phyloP scores from a whole-genome alignment of 2,797 vertebrate genomes.

The Mus spretus region DNA sequence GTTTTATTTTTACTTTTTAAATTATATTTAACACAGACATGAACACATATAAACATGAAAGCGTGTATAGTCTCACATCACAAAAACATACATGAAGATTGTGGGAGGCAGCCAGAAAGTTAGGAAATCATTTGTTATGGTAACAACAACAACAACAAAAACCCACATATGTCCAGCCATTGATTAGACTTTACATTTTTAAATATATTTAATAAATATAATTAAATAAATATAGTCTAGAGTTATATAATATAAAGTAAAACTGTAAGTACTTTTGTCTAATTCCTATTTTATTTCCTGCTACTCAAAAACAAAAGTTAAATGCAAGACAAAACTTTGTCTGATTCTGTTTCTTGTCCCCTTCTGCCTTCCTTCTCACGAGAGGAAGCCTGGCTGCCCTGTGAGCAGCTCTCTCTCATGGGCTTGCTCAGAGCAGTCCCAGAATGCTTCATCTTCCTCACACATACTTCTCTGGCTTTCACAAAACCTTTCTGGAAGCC shows the following conservation, averaged over 20 bases:
- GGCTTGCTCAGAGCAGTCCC: background rate
- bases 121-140: background rate
- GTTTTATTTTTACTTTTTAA: background rate
- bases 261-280: conserved; percentile 17
- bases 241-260: conserved; percentile 54
- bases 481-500: background rate
- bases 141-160: background rate
- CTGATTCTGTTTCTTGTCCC: background rate
- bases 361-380: background rate
- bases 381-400: background rate
- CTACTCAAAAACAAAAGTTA: conserved; percentile 42
- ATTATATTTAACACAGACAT: background rate
- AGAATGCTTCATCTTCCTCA: background rate
- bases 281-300: conserved; percentile 44
- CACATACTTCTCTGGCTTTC: background rate
- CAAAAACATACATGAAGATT: background rate
- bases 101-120: conserved; percentile 46
- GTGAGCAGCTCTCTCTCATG: background rate
- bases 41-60: background rate
- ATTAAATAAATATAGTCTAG: background rate
- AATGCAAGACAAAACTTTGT: background rate
- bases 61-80: background rate
- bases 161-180: background rate
- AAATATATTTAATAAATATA: background rate
- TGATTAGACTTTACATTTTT: background rate